Evolutionary conservation across 2,888 invertebrate genomes (phyloP).

Genomic region (Pachydiplax longipennis): DNA sequence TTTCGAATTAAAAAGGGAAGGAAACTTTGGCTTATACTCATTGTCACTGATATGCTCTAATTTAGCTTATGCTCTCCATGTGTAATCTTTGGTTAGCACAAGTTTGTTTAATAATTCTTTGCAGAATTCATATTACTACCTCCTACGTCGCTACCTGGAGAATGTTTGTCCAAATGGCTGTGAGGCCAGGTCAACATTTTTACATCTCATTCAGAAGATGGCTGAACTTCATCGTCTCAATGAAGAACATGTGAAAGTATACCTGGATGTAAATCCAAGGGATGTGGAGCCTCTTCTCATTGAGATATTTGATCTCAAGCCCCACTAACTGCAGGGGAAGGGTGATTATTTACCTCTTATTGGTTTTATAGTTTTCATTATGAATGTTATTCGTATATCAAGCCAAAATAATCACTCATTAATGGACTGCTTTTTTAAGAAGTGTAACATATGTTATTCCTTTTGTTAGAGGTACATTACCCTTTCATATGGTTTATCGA

Average conservation of each 20-base stretch:
- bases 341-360: not conserved
- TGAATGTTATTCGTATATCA: not conserved
- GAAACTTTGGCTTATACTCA: too few relatives aligned
- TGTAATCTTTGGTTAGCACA: too few relatives aligned
- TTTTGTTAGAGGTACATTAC: not conserved
- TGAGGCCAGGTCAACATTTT: slow-evolving; percentile 86
- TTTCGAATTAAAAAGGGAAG: too few relatives aligned
- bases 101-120: slow-evolving; percentile 47
- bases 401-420: not conserved
- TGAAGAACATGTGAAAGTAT: slow-evolving; percentile 90
- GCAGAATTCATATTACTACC: slow-evolving; percentile 89
- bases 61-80: too few relatives aligned
- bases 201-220: slow-evolving; percentile 89
- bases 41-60: too few relatives aligned
- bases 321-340: slow-evolving; percentile 47
- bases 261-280: slow-evolving; percentile 90
- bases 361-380: slow-evolving; percentile 4
- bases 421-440: not conserved
- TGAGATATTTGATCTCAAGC: slow-evolving; percentile 94
- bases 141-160: slow-evolving; percentile 82
- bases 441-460: not conserved
- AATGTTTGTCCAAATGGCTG: slow-evolving; percentile 80
- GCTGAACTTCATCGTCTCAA: slow-evolving; percentile 87
- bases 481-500: not conserved
- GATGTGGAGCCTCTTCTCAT: slow-evolving; percentile 91